A percentile compares a stretch with the other conserved stretches of the same genome.
Evolutionary conservation across 2,888 invertebrate species (phyloP).

Genomic region (Meliscaeva auricollis): DNA sequence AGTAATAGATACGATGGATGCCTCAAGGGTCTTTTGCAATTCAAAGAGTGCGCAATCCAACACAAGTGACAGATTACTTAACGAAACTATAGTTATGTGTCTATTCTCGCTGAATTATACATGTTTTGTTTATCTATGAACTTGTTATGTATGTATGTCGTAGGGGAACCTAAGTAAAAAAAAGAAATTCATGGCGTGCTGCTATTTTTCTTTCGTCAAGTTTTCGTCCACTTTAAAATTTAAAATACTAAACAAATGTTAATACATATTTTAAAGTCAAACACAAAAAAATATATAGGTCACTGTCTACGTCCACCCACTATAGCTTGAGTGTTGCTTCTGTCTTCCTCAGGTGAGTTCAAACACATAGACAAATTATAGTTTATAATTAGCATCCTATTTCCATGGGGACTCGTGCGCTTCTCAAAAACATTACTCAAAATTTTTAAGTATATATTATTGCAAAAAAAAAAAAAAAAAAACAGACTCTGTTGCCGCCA

Average conservation of each 20-base stretch:
- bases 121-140: too few species aligned
- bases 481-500: not conserved
- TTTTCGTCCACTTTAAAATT: not conserved
- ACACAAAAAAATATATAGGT: constrained; percentile 57
- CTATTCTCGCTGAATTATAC: too few species aligned
- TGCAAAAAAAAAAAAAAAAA: constrained; percentile 16
- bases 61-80: too few species aligned
- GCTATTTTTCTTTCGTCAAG: too few species aligned
- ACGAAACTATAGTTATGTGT: too few species aligned
- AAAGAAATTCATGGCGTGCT: too few species aligned
- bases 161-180: too few species aligned
- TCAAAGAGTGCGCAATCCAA: too few species aligned
- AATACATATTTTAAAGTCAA: not conserved
- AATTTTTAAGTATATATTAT: constrained; percentile 42
- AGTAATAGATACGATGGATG: too few species aligned
- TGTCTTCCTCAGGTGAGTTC: constrained; percentile 45
- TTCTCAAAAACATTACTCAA: constrained; percentile 54
- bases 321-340: not conserved
- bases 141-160: too few species aligned
- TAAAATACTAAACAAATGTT: not conserved
- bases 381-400: constrained; percentile 61
- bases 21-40: too few species aligned
- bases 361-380: constrained; percentile 9
- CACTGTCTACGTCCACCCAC: constrained; percentile 43
- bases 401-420: constrained; percentile 54